Evolutionary conservation across 2,113 vertebrate species (phyloP).

Genomic region (Acrocephalus kingi): DNA sequence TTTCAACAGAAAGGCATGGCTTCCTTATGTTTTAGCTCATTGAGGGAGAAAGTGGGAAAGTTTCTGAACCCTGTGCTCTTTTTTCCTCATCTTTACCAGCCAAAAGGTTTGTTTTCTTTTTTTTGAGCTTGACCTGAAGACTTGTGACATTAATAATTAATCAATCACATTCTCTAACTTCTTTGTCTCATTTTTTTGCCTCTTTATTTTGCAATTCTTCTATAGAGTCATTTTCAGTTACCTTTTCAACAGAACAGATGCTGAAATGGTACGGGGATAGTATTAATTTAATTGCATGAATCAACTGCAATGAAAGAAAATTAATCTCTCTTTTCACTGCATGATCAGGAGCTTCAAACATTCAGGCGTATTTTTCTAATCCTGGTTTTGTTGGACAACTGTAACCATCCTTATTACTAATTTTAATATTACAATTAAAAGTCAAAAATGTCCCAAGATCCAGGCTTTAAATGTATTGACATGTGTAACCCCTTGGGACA

Average conservation of each 20-base stretch:
- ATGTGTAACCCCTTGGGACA: not conserved
- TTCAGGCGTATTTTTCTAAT: not conserved
- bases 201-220: not conserved
- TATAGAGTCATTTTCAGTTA: not conserved
- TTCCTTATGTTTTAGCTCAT: slow-evolving; percentile 18
- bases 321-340: not conserved
- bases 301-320: not conserved
- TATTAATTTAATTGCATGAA: not conserved
- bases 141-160: not conserved
- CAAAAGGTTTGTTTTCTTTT: not conserved
- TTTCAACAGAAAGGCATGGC: not conserved
- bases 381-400: not conserved
- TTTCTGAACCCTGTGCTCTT: not conserved
- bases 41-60: not conserved
- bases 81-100: not conserved
- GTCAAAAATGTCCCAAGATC: not conserved
- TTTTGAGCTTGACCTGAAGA: not conserved
- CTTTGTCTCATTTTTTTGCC: not conserved
- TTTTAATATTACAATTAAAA: not conserved
- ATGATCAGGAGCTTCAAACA: not conserved
- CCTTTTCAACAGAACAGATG: not conserved
- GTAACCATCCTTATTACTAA: not conserved
- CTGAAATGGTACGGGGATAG: not conserved
- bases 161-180: not conserved
- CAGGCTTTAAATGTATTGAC: not conserved